Evolutionary conservation across 2,797 vertebrate species (phyloP).

Genomic region (Babyrousa celebensis): DNA sequence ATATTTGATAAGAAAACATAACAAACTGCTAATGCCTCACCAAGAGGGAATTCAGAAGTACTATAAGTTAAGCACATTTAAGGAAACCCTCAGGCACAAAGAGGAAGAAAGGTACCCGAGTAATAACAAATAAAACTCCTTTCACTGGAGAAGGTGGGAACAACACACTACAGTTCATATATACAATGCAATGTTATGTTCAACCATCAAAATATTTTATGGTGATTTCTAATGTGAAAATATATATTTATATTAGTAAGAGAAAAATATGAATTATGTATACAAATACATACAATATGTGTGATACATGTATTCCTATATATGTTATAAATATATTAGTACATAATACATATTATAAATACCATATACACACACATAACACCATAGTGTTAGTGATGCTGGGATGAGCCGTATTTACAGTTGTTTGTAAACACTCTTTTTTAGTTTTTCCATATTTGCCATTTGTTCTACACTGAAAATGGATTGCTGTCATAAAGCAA

Average conservation of each 20-base stretch:
- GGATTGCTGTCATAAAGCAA: not conserved
- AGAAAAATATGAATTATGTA: slow-evolving; percentile 5
- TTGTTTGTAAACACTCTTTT: not conserved
- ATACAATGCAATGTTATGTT: not conserved
- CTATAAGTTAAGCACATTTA: not conserved
- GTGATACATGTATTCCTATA: not conserved
- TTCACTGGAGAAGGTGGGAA: not conserved
- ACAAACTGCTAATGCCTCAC: slow-evolving; percentile 53
- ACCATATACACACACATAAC: not conserved
- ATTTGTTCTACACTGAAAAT: slow-evolving; percentile 33
- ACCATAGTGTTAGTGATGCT: not conserved
- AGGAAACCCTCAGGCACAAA: slow-evolving; percentile 1
- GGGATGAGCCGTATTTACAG: not conserved
- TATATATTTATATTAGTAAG: not conserved
- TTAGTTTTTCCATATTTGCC: not conserved
- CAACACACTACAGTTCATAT: not conserved
- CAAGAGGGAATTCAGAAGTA: slow-evolving; percentile 43
- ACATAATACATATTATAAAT: not conserved
- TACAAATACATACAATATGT: not conserved
- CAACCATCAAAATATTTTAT: not conserved
- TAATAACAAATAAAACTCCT: not conserved
- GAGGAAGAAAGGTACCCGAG: not conserved
- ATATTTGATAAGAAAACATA: slow-evolving; percentile 71
- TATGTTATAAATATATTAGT: not conserved
- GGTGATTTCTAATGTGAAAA: slow-evolving; percentile 26